Percentiles rank a stretch among this genome's conserved stretches.
Conservation (phyloP, 2,888 invertebrate species). For the Spatulosminthurus flaviceps region DNA sequence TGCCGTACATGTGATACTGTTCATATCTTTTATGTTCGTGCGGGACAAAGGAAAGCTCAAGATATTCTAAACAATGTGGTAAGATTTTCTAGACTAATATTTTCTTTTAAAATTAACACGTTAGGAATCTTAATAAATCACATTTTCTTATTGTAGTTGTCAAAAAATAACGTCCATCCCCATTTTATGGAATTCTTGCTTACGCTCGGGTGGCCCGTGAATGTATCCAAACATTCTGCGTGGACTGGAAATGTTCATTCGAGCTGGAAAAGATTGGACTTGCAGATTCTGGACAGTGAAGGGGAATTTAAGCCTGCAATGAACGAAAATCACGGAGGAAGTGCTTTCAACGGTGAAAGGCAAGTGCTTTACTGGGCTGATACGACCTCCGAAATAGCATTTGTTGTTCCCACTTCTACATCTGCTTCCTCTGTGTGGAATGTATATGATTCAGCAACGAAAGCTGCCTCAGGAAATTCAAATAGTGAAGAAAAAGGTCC, state of each 20-base stretch:
- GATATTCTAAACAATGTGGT: conserved; percentile 85
- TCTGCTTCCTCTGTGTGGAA: conserved; percentile 30
- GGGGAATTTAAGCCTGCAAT: conserved; percentile 46
- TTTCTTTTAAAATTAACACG: too few relatives aligned
- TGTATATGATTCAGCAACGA: conserved; percentile 30
- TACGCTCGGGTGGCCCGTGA: conserved; percentile 89
- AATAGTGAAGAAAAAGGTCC: background rate
- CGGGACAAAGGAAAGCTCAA: conserved; percentile 79
- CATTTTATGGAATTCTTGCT: conserved; percentile 72
- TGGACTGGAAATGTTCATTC: conserved; percentile 92
- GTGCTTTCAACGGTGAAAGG: conserved; percentile 82
- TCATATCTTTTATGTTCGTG: conserved; percentile 91
- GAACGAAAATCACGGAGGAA: conserved; percentile 71
- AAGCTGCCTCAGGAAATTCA: background rate
- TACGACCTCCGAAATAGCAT: conserved; percentile 91
- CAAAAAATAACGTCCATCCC: conserved; percentile 67
- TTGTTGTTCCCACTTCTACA: conserved; percentile 80
- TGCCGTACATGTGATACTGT: conserved; percentile 89
- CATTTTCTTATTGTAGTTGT: conserved; percentile 68
- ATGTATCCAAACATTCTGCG: conserved; percentile 85
- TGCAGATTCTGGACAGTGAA: conserved; percentile 44
- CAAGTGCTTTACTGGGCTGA: conserved; percentile 96
- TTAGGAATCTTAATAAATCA: too few relatives aligned
- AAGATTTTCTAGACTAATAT: conserved; percentile 64
- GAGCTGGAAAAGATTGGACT: conserved; percentile 76